Conservation (phyloP, 2,797 vertebrate species). For the Brachymystax lenok region DNA sequence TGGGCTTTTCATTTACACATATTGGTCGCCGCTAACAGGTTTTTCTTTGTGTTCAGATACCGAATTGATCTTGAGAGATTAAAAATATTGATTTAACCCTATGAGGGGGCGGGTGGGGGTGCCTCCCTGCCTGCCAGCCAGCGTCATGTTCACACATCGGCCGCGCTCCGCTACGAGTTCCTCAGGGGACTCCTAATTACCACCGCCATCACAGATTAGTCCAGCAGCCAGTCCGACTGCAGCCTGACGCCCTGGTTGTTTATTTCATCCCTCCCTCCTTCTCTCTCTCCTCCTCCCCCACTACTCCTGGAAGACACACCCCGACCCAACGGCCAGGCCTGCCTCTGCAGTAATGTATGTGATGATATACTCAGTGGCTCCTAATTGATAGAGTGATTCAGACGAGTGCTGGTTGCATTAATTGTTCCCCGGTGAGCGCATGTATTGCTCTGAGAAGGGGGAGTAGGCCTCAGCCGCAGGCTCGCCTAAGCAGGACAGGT, state of each 20-base stretch:
- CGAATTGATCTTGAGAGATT: constrained; percentile 98
- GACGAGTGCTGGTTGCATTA: constrained; percentile 90
- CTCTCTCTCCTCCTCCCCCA: constrained; percentile 41
- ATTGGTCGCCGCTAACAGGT: constrained; percentile 90
- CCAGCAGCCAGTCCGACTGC: constrained; percentile 87
- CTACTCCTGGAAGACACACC: constrained; percentile 87
- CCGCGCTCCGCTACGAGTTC: constrained; percentile 87
- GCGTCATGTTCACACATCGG: constrained; percentile 89
- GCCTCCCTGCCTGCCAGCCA: constrained; percentile 85
- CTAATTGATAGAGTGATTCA: constrained; percentile 99
- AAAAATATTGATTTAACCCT: constrained; percentile 99
- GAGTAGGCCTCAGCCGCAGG: constrained; percentile 80
- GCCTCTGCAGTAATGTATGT: constrained; percentile 92
- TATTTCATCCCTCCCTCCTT: constrained; percentile 75
- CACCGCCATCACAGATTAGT: constrained; percentile 94
- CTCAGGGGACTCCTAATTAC: constrained; percentile 96
- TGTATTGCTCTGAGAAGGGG: constrained; percentile 82
- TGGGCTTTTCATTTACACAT: constrained; percentile 97
- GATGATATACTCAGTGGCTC: constrained; percentile 94
- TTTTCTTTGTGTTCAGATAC: constrained; percentile 91
- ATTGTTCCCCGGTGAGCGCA: constrained; percentile 91
- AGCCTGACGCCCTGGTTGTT: constrained; percentile 75
- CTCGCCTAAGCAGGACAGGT: constrained; percentile 75
- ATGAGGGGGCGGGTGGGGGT: constrained; percentile 56
- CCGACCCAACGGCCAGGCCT: constrained; percentile 88